phyloP scores from a whole-genome alignment of 2,888 invertebrate genomes.

The Harpagoxenus sublaevis region DNA sequence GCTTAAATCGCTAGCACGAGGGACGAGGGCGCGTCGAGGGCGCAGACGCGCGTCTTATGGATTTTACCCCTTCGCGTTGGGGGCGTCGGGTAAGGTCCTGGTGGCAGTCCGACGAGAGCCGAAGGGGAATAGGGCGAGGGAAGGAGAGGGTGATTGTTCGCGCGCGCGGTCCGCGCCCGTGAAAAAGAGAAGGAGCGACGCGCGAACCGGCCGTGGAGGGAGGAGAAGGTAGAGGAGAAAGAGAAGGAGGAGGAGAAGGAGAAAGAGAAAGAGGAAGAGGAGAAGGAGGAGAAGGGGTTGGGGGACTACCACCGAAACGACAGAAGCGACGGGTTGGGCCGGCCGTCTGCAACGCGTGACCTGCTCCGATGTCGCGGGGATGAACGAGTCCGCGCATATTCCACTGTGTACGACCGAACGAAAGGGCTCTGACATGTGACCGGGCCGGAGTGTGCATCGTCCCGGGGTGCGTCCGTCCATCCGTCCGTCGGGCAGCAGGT shows the following conservation, averaged over 20 bases:
- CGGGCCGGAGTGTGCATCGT: conserved; percentile 64
- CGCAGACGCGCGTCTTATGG: conserved; percentile 85
- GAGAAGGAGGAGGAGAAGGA: conserved; percentile 37
- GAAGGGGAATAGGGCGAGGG: conserved; percentile 10
- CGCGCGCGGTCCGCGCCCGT: conserved; percentile 37
- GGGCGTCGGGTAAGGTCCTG: conserved; percentile 36
- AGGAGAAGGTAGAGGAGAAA: conserved; percentile 60
- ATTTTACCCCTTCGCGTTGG: conserved; percentile 80
- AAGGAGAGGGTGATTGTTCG: conserved; percentile 13
- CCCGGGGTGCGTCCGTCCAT: conserved; percentile 64
- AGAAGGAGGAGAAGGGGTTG: conserved; percentile 43
- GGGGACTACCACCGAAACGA: conserved; percentile 68
- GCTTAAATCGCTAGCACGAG: conserved; percentile 9
- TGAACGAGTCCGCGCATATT: conserved; percentile 66
- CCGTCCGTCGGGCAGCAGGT: conserved; percentile 58
- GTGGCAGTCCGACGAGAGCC: not conserved
- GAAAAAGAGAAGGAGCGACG: conserved; percentile 64
- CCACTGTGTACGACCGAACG: conserved; percentile 54
- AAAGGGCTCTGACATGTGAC: conserved; percentile 73
- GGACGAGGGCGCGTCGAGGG: conserved; percentile 56
- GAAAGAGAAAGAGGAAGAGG: conserved; percentile 50
- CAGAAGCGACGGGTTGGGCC: conserved; percentile 77
- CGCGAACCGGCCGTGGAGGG: conserved; percentile 47
- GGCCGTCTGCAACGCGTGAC: conserved; percentile 70
- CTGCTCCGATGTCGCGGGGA: conserved; percentile 62